These are phyloP conservation scores for Procavia capensis DNA, from an alignment of 2,113 vertebrate species.

Conservation along the genomic window DNA sequence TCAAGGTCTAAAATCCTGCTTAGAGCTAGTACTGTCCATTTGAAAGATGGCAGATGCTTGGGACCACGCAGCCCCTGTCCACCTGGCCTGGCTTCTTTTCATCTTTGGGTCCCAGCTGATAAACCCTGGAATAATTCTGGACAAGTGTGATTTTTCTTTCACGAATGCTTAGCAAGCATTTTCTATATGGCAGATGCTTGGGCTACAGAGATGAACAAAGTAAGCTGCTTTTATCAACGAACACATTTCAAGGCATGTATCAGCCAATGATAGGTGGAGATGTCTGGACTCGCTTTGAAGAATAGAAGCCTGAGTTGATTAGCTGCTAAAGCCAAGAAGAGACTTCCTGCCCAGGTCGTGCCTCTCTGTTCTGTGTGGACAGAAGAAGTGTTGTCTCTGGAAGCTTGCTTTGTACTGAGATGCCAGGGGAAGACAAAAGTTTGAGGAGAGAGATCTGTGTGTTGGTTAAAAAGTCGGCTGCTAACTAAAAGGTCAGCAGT, in stretches of 20 bases:
- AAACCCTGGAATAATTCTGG: not conserved
- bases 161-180: not conserved
- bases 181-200: not conserved
- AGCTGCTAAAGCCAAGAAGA: not conserved
- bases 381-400: not conserved
- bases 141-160: not conserved
- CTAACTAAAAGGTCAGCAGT: too few relatives aligned
- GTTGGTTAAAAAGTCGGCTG: too few relatives aligned
- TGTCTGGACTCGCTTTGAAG: not conserved
- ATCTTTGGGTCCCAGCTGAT: not conserved
- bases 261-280: not conserved
- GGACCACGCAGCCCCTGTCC: not conserved
- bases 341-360: not conserved
- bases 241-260: not conserved
- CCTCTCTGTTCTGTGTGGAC: not conserved
- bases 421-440: not conserved
- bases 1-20: not conserved
- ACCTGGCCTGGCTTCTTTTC: not conserved
- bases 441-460: not conserved
- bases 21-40: not conserved
- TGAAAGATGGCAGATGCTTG: not conserved
- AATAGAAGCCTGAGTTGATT: not conserved
- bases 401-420: not conserved
- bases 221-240: not conserved
- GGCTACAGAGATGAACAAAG: not conserved